phyloP scores from a whole-genome alignment of 2,797 vertebrate species.

The Astyanax mexicanus region DNA sequence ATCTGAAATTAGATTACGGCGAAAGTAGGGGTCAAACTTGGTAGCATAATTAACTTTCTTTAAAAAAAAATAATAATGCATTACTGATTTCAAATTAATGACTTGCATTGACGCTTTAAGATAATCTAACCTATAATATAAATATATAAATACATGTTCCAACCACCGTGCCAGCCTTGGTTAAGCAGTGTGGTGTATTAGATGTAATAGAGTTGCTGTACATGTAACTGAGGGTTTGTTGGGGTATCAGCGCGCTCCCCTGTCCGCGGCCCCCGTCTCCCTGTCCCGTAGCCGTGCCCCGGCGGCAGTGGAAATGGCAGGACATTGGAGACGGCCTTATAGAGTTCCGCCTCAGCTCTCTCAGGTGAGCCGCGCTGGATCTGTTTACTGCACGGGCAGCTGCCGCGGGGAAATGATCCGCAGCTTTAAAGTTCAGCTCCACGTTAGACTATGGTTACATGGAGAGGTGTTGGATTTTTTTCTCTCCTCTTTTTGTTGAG shows the following conservation, averaged over 20 bases:
- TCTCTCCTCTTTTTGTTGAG: slow-evolving; percentile 23
- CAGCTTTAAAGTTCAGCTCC: slow-evolving; percentile 71
- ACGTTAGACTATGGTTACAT: slow-evolving; percentile 75
- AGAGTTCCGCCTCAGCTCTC: slow-evolving; percentile 69
- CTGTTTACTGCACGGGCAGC: slow-evolving; percentile 76
- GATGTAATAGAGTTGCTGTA: background rate
- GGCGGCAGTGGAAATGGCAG: slow-evolving; percentile 57
- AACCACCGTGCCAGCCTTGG: background rate
- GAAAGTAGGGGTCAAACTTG: too few relatives aligned
- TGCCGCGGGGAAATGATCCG: slow-evolving; percentile 73
- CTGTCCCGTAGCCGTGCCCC: slow-evolving; percentile 43
- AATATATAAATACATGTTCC: background rate
- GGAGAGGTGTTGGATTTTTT: slow-evolving; percentile 37
- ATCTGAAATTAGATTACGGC: too few relatives aligned
- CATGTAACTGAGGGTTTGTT: slow-evolving; percentile 8
- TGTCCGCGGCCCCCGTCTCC: slow-evolving; percentile 25
- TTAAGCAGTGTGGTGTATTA: background rate
- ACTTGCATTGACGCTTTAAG: too few relatives aligned
- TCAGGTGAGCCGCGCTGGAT: slow-evolving; percentile 77
- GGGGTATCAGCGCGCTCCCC: slow-evolving; percentile 40
- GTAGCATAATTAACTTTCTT: too few relatives aligned
- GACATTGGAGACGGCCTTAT: slow-evolving; percentile 74
- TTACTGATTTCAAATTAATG: too few relatives aligned
- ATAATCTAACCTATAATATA: too few relatives aligned
- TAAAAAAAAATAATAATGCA: too few relatives aligned